phyloP scores from a whole-genome alignment of 1,140 invertebrate genomes.

The Heliconius congener region DNA sequence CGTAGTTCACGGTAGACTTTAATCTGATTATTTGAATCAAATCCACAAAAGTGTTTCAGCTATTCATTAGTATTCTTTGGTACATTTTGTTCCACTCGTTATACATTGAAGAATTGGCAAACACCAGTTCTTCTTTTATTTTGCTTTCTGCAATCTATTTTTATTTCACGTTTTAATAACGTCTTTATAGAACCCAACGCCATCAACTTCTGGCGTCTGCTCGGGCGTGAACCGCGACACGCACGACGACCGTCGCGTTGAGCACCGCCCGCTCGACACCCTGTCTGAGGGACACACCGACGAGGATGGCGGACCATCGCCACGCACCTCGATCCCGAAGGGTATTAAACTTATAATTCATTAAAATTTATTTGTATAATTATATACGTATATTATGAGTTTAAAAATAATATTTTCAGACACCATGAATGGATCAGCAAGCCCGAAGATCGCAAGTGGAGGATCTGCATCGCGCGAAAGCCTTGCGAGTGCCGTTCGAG shows the following conservation, averaged over 20 bases:
- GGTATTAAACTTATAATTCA: slow-evolving; percentile 41
- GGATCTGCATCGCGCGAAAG: slow-evolving; percentile 51
- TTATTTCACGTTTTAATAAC: neutral
- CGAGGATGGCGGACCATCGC: slow-evolving; percentile 62
- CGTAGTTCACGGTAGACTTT: neutral
- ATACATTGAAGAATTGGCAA: too few species aligned
- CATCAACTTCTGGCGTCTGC: slow-evolving; percentile 41
- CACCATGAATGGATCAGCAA: slow-evolving; percentile 49
- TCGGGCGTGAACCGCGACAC: slow-evolving; percentile 18
- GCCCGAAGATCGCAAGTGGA: slow-evolving; percentile 40
- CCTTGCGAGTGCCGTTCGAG: slow-evolving; percentile 56
- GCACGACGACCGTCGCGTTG: slow-evolving; percentile 36
- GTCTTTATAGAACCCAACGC: slow-evolving; percentile 55
- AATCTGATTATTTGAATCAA: too few species aligned
- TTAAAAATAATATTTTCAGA: slow-evolving; percentile 49
- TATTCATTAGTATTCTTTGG: too few species aligned
- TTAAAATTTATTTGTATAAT: neutral
- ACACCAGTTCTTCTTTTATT: too few species aligned
- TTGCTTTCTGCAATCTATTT: neutral
- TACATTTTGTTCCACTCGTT: too few species aligned
- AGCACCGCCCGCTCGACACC: slow-evolving; percentile 60
- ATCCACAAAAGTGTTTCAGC: too few species aligned
- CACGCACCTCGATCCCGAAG: slow-evolving; percentile 55
- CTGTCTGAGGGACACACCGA: slow-evolving; percentile 67
- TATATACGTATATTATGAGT: neutral